Percentiles rank a stretch among this genome's conserved stretches.
phyloP scores from a whole-genome alignment of 2,888 invertebrate genomes.

The Capitulum mitella region DNA sequence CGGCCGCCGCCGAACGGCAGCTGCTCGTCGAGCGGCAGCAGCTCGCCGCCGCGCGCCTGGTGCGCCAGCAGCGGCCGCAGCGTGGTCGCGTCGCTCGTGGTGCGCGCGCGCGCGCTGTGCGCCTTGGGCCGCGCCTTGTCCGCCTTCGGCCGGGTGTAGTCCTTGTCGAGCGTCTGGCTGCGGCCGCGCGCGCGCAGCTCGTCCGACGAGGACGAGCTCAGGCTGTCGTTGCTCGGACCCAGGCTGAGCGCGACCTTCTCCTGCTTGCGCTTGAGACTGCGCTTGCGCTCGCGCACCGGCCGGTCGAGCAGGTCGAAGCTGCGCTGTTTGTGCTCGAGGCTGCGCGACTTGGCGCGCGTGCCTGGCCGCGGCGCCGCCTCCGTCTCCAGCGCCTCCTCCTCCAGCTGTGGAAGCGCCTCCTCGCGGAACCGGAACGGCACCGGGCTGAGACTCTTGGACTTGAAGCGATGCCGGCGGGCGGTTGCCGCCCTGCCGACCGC shows the following conservation, averaged over 20 bases:
- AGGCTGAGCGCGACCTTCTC: background rate
- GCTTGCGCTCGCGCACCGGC: background rate
- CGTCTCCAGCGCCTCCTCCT: background rate
- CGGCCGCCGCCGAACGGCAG: background rate
- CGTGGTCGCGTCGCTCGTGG: background rate
- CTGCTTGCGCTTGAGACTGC: background rate
- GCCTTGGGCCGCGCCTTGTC: background rate
- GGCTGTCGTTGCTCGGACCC: background rate
- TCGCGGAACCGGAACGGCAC: background rate
- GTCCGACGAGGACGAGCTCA: conserved; percentile 11
- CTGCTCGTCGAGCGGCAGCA: background rate
- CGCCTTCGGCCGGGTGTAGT: background rate
- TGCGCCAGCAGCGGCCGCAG: background rate
- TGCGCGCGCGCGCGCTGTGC: background rate
- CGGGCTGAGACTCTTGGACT: conserved; percentile 1
- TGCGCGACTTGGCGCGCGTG: background rate
- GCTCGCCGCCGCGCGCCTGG: background rate
- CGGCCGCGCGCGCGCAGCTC: background rate
- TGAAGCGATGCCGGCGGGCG: background rate
- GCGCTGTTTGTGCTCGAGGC: conserved; percentile 7
- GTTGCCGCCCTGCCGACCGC: background rate
- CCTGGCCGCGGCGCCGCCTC: background rate
- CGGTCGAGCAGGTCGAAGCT: background rate
- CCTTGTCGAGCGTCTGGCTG: background rate
- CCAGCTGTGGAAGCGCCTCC: background rate